phyloP scores from a whole-genome alignment of 2,113 vertebrate genomes.

The Orthonyx spaldingii region DNA sequence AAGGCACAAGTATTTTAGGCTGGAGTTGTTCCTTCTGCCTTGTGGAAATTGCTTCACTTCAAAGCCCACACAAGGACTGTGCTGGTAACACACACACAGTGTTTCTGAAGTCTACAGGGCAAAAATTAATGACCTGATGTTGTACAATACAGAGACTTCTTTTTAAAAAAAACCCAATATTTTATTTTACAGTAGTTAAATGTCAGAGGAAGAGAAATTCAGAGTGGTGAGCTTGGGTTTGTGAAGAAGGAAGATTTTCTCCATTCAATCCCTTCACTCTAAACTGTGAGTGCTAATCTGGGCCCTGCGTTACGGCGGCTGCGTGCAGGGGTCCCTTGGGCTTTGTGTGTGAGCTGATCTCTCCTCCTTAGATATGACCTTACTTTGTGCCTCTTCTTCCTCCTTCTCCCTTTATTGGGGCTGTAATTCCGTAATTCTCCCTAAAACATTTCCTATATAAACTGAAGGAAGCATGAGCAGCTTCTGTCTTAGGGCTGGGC shows the following conservation, averaged over 20 bases:
- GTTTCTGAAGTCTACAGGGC: background rate
- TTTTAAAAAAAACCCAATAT: background rate
- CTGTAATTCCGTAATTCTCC: background rate
- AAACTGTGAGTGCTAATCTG: background rate
- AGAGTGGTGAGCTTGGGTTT: background rate
- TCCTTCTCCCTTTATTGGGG: background rate
- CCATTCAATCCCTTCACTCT: background rate
- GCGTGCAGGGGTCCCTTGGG: background rate
- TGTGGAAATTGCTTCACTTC: background rate
- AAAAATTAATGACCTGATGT: background rate
- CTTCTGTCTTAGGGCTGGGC: background rate
- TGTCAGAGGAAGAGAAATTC: background rate
- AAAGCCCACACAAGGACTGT: background rate
- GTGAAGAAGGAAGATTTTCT: background rate
- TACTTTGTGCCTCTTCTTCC: background rate
- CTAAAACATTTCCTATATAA: background rate
- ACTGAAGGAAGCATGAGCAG: background rate
- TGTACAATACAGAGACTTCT: background rate
- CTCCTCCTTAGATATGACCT: background rate
- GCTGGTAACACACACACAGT: background rate
- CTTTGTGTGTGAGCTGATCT: background rate
- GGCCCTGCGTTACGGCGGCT: fast-evolving
- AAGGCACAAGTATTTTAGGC: background rate
- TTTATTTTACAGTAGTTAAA: background rate
- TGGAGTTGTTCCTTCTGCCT: background rate